Evolutionary conservation across 2,797 vertebrate genomes (phyloP).

Genomic region (Cygnus olor): DNA sequence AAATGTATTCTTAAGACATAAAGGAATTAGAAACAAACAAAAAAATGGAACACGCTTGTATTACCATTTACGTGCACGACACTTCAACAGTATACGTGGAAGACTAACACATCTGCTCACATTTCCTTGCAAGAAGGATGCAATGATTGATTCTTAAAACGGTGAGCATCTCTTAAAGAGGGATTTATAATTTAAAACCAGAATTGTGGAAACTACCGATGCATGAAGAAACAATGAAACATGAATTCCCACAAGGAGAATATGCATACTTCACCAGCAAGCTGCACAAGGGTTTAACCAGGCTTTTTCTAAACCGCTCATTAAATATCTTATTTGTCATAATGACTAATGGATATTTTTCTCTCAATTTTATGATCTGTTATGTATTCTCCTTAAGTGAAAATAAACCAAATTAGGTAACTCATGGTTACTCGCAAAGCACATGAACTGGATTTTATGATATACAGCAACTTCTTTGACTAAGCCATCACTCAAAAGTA

Average conservation of each 20-base stretch:
- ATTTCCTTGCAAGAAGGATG: slow-evolving; percentile 70
- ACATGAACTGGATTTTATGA: slow-evolving; percentile 77
- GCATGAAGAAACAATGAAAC: slow-evolving; percentile 74
- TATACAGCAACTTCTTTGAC: slow-evolving; percentile 75
- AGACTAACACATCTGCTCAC: slow-evolving; percentile 65
- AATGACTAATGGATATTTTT: slow-evolving; percentile 76
- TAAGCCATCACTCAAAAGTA: slow-evolving; percentile 75
- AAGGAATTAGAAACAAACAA: slow-evolving; percentile 73
- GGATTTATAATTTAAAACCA: slow-evolving; percentile 73
- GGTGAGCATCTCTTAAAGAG: slow-evolving; percentile 74
- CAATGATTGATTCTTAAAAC: slow-evolving; percentile 74
- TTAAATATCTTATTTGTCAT: slow-evolving; percentile 69
- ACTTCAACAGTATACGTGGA: slow-evolving; percentile 59
- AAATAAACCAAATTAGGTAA: slow-evolving; percentile 77
- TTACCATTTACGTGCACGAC: slow-evolving; percentile 60
- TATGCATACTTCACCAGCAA: slow-evolving; percentile 59
- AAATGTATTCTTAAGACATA: slow-evolving; percentile 70
- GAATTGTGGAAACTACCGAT: slow-evolving; percentile 74
- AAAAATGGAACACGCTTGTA: slow-evolving; percentile 59
- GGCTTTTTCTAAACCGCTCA: slow-evolving; percentile 52
- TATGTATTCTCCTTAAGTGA: slow-evolving; percentile 76
- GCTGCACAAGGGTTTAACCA: slow-evolving; percentile 56
- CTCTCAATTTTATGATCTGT: slow-evolving; percentile 68
- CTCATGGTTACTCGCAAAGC: slow-evolving; percentile 76
- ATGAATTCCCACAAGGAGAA: slow-evolving; percentile 72